Conservation (phyloP, 2,797 vertebrate species). For the Channa striata region DNA sequence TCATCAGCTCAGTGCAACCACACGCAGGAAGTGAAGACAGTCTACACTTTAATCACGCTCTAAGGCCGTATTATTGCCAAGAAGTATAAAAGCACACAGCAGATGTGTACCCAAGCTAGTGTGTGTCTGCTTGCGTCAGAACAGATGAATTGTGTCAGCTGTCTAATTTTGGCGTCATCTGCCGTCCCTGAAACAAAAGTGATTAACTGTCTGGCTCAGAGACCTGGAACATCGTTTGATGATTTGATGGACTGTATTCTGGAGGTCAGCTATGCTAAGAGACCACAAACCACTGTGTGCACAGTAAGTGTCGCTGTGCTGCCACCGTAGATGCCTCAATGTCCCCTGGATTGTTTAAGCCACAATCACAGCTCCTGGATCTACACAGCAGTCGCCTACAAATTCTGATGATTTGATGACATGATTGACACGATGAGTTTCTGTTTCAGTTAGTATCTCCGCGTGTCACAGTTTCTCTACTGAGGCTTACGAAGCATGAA, state of each 20-base stretch:
- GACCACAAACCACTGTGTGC: neutral
- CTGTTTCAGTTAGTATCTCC: too few relatives aligned
- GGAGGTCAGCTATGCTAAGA: slow-evolving; percentile 22
- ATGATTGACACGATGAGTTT: too few relatives aligned
- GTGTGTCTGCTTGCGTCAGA: neutral
- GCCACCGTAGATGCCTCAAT: neutral
- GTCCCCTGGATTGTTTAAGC: neutral
- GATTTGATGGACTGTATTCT: slow-evolving; percentile 9
- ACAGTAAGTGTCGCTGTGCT: slow-evolving; percentile 1
- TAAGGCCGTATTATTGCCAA: too few relatives aligned
- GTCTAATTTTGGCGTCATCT: slow-evolving; percentile 13
- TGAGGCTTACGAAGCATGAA: too few relatives aligned
- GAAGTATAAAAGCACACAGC: too few relatives aligned
- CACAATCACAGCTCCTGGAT: neutral
- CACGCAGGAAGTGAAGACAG: too few relatives aligned
- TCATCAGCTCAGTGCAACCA: too few relatives aligned
- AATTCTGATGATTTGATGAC: neutral
- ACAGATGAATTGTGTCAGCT: slow-evolving; percentile 37
- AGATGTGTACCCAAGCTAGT: neutral
- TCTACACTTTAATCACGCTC: too few relatives aligned
- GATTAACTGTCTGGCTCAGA: slow-evolving; percentile 18
- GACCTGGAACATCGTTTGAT: slow-evolving; percentile 27
- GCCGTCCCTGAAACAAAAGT: slow-evolving; percentile 5
- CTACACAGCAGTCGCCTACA: neutral
- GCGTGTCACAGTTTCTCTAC: too few relatives aligned